Base-by-base conservation (phyloP, 2,113 vertebrate genomes). In the Bos indicus region DNA sequence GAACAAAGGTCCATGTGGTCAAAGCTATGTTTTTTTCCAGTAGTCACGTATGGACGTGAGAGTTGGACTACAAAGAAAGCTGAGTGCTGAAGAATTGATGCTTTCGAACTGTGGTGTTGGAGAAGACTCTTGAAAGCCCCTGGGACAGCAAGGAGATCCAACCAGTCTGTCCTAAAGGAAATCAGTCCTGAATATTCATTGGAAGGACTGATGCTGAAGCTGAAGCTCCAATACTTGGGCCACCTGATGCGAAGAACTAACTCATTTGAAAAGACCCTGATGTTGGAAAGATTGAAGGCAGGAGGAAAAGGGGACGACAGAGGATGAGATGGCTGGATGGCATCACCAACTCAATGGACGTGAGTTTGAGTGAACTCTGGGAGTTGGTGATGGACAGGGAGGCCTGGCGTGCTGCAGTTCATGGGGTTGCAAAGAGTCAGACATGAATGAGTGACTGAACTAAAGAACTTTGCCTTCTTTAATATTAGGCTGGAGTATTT, bases 331-430 rank as follows among this genome's bases (percentile, higher is more conserved):
- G n/a, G n/a, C 10, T 40, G n/a, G 9, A 36, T 23, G n/a, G 19
- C 67, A 71, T 71, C 19, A 40, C n/a, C 1, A 0, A 71, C 67
- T 23, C 5, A 0, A 21, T 71, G 67, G n/a, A 71, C 10, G 23
- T 12, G n/a, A 12, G 19, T 40, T 12, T 40, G 67, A 40, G n/a
- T 11, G 12, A 40, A 5, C 19, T 40, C n/a, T 0, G 0, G n/a
- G n/a, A 40, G 19, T 6, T 40, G 67, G 67, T 23, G n/a, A 23
- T 40, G n/a, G n/a, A 12, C 1, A 71, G n/a, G 67, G 67, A 71
- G 23, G 19, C 6, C n/a, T 71, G 19, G 67, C 0, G 10, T 71
- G 5, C 67, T 71, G 19, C 10, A 40, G 10, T 71, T 9, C 67
- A 6, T 71, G n/a, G 19, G 67, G 21, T 40, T 0, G 2, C n/a